Percentiles rank a stretch among this genome's conserved stretches.
phyloP scores from a whole-genome alignment of 2,113 vertebrate species.

The Brachirus orientalis region DNA sequence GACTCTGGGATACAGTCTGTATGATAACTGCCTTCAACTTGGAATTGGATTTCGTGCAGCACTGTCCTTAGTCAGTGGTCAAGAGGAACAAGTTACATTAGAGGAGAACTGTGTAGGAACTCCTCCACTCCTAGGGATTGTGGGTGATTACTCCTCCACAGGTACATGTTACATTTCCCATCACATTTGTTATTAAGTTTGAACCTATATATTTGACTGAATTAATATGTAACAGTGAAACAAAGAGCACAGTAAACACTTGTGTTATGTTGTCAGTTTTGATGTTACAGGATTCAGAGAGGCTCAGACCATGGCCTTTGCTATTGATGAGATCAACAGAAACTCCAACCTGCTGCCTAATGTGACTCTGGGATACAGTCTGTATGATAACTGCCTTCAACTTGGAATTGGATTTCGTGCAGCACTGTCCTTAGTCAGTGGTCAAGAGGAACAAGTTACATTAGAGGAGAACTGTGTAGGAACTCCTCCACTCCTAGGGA shows the following conservation, averaged over 20 bases:
- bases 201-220: no score
- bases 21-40: conserved; percentile 68
- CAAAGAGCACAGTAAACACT: no score
- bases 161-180: no score
- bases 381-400: conserved; percentile 70
- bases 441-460: conserved; percentile 45
- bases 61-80: conserved; percentile 62
- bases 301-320: conserved; percentile 67
- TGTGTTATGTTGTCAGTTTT: conserved; percentile 41
- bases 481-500: conserved; percentile 64
- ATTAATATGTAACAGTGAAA: no score
- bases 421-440: conserved; percentile 64
- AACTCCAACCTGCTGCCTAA: conserved; percentile 51
- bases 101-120: conserved; percentile 47
- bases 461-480: conserved; percentile 50
- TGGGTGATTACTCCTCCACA: conserved; percentile 74
- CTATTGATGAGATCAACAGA: conserved; percentile 56
- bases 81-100: conserved; percentile 38
- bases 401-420: conserved; percentile 69
- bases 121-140: conserved; percentile 70
- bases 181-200: no score
- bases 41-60: conserved; percentile 71
- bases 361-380: conserved; percentile 69
- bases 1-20: conserved; percentile 71
- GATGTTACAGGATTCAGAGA: conserved; percentile 60